Conservation (phyloP, 2,888 invertebrate genomes). For the Drosophila pullipes region DNA sequence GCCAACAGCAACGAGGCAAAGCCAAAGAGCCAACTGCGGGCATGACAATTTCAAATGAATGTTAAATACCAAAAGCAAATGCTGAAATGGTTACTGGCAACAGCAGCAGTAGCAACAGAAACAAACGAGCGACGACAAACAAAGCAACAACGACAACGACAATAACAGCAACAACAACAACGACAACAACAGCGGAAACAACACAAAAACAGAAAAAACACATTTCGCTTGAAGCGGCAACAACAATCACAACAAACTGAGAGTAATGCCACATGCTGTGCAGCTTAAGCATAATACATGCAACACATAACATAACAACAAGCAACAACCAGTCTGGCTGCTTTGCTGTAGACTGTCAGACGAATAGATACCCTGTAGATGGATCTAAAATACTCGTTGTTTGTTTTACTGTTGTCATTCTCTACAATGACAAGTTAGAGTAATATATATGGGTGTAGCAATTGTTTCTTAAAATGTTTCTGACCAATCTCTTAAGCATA, state of each 20-base stretch:
- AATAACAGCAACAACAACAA: slow-evolving; percentile 29
- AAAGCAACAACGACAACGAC: slow-evolving; percentile 43
- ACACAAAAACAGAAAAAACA: slow-evolving; percentile 27
- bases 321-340: slow-evolving; percentile 27
- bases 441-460: neutral
- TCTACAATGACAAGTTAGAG: too few relatives aligned
- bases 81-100: slow-evolving; percentile 44
- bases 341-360: neutral
- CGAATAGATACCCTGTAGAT: neutral
- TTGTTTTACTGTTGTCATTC: neutral
- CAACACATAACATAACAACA: slow-evolving; percentile 46
- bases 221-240: slow-evolving; percentile 53
- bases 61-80: slow-evolving; percentile 71
- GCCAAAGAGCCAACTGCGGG: slow-evolving; percentile 55
- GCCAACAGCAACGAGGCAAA: slow-evolving; percentile 22
- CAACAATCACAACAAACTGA: slow-evolving; percentile 32
- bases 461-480: neutral
- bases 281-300: slow-evolving; percentile 63
- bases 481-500: neutral
- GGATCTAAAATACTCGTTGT: neutral
- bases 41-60: slow-evolving; percentile 79
- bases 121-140: slow-evolving; percentile 57
- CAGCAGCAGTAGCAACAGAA: slow-evolving; percentile 39
- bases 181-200: slow-evolving; percentile 38
- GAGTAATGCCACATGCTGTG: slow-evolving; percentile 66